Evolutionary conservation across 2,888 invertebrate genomes (phyloP).

Genomic region (Phytoseiulus persimilis): DNA sequence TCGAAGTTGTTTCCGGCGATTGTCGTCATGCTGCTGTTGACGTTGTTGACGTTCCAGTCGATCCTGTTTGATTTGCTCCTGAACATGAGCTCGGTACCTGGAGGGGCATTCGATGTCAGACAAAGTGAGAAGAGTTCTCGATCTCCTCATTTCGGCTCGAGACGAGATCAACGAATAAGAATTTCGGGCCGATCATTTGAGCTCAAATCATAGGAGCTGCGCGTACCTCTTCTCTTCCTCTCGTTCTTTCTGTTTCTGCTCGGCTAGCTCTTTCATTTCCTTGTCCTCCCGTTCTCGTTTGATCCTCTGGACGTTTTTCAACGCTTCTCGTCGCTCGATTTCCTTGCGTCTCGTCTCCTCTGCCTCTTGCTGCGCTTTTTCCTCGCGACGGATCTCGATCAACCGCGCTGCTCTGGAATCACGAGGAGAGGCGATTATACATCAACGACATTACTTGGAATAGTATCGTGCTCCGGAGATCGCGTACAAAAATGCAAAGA

Average conservation of each 20-base stretch:
- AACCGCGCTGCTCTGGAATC: slow-evolving; percentile 55
- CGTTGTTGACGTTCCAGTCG: slow-evolving; percentile 48
- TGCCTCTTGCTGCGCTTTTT: slow-evolving; percentile 62
- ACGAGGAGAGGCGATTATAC: background rate
- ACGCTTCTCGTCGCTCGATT: slow-evolving; percentile 63
- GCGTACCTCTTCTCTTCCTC: slow-evolving; percentile 64
- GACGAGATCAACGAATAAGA: background rate
- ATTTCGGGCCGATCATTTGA: background rate
- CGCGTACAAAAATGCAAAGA: no score
- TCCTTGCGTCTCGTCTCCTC: slow-evolving; percentile 58
- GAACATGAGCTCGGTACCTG: slow-evolving; percentile 47
- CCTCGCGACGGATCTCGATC: slow-evolving; percentile 59
- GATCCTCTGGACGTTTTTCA: slow-evolving; percentile 64
- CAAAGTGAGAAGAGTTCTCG: background rate
- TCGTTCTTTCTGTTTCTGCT: slow-evolving; percentile 67
- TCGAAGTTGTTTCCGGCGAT: slow-evolving; percentile 24
- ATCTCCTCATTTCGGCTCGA: background rate
- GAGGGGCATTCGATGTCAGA: slow-evolving; percentile 41
- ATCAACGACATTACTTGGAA: background rate
- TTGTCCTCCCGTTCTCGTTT: slow-evolving; percentile 67
- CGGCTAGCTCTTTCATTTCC: slow-evolving; percentile 63
- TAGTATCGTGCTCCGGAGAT: no score
- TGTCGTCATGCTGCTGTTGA: slow-evolving; percentile 36
- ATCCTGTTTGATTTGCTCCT: slow-evolving; percentile 47
- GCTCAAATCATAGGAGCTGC: no score